Conservation (phyloP, 1,140 invertebrate species). For the Chironomus tepperi region DNA sequence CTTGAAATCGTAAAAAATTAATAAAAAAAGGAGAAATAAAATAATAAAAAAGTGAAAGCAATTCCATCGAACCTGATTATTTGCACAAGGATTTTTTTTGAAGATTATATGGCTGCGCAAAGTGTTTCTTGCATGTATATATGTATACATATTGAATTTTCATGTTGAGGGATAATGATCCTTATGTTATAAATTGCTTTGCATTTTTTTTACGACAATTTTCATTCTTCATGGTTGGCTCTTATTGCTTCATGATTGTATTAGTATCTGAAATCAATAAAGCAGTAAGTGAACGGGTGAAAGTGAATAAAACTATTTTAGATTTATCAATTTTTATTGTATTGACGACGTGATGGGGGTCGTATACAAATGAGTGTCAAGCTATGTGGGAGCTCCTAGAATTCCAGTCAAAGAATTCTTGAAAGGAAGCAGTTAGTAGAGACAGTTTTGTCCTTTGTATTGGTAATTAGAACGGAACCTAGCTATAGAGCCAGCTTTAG, state of each 20-base stretch:
- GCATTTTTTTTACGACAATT: constrained; percentile 1
- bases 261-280: not conserved
- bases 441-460: no score
- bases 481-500: no score
- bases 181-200: constrained; percentile 14
- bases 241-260: not conserved
- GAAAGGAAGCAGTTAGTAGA: no score
- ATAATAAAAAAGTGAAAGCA: not conserved
- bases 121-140: not conserved
- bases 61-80: constrained; percentile 7
- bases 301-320: not conserved
- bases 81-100: constrained; percentile 2
- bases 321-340: no score
- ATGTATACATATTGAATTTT: not conserved
- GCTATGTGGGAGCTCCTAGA: no score
- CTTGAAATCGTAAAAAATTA: constrained; percentile 14
- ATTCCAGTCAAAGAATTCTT: no score
- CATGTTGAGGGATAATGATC: constrained; percentile 12
- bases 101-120: constrained; percentile 1
- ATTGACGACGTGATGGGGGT: no score
- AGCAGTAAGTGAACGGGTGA: not conserved
- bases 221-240: not conserved
- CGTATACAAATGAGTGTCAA: no score
- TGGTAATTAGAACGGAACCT: no score
- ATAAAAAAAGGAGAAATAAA: not conserved